Evolutionary conservation across 2,888 invertebrate species (phyloP).

Genomic region (Aromia moschata): DNA sequence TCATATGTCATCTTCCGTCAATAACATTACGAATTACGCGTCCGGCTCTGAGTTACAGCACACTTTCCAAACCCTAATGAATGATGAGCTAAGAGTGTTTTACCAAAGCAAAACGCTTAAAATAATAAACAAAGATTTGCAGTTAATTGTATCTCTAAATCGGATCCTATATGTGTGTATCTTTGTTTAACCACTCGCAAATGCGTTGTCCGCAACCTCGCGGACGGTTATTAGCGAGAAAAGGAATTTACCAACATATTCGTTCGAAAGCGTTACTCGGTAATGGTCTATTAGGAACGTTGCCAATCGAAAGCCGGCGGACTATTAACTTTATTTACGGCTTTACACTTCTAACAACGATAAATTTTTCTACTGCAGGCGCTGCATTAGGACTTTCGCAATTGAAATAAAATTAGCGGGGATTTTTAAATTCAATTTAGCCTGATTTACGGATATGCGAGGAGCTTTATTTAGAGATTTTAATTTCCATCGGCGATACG

Average conservation of each 20-base stretch:
- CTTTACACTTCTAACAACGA: slow-evolving; percentile 42
- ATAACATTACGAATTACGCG: too few species aligned
- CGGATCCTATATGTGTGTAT: neutral
- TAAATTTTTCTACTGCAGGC: slow-evolving; percentile 32
- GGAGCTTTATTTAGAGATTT: slow-evolving; percentile 1
- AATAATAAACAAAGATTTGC: too few species aligned
- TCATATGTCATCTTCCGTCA: too few species aligned
- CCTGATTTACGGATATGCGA: slow-evolving; percentile 9
- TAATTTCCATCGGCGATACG: neutral
- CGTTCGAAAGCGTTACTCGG: slow-evolving; percentile 41
- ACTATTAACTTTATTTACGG: slow-evolving; percentile 45
- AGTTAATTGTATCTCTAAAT: too few species aligned
- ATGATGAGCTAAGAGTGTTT: too few species aligned
- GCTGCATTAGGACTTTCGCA: slow-evolving; percentile 33
- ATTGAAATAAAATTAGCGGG: slow-evolving; percentile 35
- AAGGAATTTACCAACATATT: slow-evolving; percentile 46
- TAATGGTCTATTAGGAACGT: slow-evolving; percentile 49
- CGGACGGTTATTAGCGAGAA: slow-evolving; percentile 39
- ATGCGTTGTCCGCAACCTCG: slow-evolving; percentile 42
- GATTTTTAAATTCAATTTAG: slow-evolving; percentile 29
- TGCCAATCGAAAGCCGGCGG: slow-evolving; percentile 46
- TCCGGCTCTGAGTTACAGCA: too few species aligned
- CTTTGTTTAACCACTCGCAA: slow-evolving; percentile 29
- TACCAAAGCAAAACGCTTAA: too few species aligned
- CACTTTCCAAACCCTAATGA: too few species aligned